Percentiles rank a stretch among this genome's conserved stretches.
These are phyloP conservation scores for Podarcis lilfordi DNA, from an alignment of 2,797 vertebrate species.

Conservation along the genomic window DNA sequence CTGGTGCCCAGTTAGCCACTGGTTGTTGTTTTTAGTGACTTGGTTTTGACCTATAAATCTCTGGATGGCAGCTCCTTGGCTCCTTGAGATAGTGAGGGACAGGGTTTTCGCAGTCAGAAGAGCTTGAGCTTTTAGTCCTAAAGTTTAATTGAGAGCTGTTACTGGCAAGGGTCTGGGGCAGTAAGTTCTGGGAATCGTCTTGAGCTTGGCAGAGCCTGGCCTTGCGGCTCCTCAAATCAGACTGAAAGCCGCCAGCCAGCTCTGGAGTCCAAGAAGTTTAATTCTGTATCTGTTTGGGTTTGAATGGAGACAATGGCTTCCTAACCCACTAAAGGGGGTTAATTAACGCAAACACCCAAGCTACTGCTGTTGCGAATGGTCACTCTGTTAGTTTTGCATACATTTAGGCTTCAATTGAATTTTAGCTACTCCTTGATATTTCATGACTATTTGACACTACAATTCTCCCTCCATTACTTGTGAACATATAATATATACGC, in stretches of 20 bases:
- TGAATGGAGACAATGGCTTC: background rate
- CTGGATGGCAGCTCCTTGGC: background rate
- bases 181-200: constrained; percentile 8
- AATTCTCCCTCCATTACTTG: background rate
- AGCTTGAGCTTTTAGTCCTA: background rate
- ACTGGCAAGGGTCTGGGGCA: background rate
- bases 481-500: background rate
- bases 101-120: background rate
- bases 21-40: constrained; percentile 2
- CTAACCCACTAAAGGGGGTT: background rate
- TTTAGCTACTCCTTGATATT: background rate
- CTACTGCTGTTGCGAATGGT: background rate
- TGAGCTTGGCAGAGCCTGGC: background rate
- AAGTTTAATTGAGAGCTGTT: background rate
- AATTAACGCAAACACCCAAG: background rate
- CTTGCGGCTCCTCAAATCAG: background rate
- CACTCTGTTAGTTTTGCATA: background rate
- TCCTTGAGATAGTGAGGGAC: background rate
- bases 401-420: constrained; percentile 1
- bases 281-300: background rate
- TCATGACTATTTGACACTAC: background rate
- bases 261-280: background rate
- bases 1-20: background rate
- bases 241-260: background rate
- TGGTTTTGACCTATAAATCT: background rate